Percentiles rank a stretch among this genome's conserved stretches.
Evolutionary conservation across 2,888 invertebrate species (phyloP).

Genomic region (Cheiracanthium punctorium): DNA sequence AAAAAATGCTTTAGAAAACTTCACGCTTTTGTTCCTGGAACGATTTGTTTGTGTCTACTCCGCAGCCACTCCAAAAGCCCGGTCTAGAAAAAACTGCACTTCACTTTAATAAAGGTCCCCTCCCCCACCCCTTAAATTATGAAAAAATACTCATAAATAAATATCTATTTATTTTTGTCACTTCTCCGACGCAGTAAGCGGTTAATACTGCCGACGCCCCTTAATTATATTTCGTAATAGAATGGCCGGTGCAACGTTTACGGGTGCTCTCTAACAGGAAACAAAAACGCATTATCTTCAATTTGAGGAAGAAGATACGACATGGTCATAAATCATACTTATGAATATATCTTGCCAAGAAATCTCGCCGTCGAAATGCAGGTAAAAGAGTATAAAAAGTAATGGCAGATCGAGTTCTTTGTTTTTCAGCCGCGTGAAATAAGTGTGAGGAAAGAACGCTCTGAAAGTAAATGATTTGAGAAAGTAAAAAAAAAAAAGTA

Average conservation of each 20-base stretch:
- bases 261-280: constrained; percentile 2
- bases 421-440: neutral
- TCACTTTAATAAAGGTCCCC: neutral
- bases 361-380: constrained; percentile 3
- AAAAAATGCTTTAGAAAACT: too few species aligned
- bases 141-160: constrained; percentile 17
- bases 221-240: constrained; percentile 25
- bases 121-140: neutral
- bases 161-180: constrained; percentile 26
- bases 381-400: neutral
- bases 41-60: too few species aligned
- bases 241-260: neutral
- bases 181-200: neutral
- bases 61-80: neutral
- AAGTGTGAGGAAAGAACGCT: neutral
- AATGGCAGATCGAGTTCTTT: constrained; percentile 10
- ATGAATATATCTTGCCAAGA: constrained; percentile 18
- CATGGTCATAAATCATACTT: constrained; percentile 23
- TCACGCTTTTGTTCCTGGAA: too few species aligned
- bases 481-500: neutral
- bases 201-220: constrained; percentile 18
- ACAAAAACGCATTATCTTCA: constrained; percentile 24
- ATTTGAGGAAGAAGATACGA: constrained; percentile 11
- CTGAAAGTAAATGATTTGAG: neutral
- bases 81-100: neutral